phyloP scores from a whole-genome alignment of 2,888 invertebrate genomes.

The Apotomis betuletana region DNA sequence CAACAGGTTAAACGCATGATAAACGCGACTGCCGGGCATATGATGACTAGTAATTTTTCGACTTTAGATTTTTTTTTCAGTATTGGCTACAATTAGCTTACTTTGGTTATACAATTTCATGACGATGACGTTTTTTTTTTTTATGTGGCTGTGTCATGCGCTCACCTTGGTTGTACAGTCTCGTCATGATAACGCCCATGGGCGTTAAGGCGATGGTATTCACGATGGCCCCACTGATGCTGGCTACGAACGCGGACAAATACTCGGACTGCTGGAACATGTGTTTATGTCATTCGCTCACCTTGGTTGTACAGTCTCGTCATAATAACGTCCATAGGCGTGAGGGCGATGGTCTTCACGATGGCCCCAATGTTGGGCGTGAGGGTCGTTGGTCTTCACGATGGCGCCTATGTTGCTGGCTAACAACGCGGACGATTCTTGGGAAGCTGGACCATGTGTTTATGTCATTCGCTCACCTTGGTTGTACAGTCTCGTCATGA shows the following conservation, averaged over 20 bases:
- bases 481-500: slow-evolving; percentile 94
- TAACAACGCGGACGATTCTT: slow-evolving; percentile 87
- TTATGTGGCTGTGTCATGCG: too few relatives aligned
- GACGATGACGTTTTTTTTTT: slow-evolving; percentile 86
- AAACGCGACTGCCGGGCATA: too few relatives aligned
- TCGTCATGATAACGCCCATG: slow-evolving; percentile 94
- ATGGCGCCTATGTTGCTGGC: slow-evolving; percentile 91
- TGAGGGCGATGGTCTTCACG: slow-evolving; percentile 90
- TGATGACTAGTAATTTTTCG: too few relatives aligned
- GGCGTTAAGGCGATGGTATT: slow-evolving; percentile 93
- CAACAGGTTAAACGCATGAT: too few relatives aligned
- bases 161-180: slow-evolving; percentile 93
- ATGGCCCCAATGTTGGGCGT: slow-evolving; percentile 93
- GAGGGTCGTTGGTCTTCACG: slow-evolving; percentile 89
- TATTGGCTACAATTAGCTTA: slow-evolving; percentile 48
- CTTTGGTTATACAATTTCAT: slow-evolving; percentile 95
- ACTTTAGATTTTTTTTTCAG: too few relatives aligned
- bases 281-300: slow-evolving; percentile 49
- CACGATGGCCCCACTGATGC: slow-evolving; percentile 89
- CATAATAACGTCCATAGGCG: slow-evolving; percentile 95
- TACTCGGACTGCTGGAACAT: slow-evolving; percentile 80
- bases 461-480: slow-evolving; percentile 83
- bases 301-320: slow-evolving; percentile 95
- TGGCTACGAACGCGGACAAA: slow-evolving; percentile 88
- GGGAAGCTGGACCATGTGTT: slow-evolving; percentile 61